A percentile compares a stretch with the other conserved stretches of the same genome.
Evolutionary conservation across 2,888 invertebrate genomes (phyloP).

Genomic region (Folsomia manolachei): DNA sequence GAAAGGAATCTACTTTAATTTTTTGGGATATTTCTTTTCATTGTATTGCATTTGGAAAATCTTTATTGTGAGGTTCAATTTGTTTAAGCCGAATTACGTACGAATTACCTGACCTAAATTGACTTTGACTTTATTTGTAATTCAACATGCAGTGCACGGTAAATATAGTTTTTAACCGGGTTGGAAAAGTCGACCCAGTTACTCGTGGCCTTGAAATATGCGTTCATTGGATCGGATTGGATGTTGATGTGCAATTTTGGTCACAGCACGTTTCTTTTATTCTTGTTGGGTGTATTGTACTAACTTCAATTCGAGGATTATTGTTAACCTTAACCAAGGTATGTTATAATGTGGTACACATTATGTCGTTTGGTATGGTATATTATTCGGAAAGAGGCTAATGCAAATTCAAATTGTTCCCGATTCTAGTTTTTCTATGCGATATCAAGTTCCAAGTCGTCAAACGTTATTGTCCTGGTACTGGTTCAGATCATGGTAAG

Average conservation of each 20-base stretch:
- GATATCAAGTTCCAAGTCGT: constrained; percentile 97
- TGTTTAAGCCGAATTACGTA: neutral
- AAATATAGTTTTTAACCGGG: constrained; percentile 97
- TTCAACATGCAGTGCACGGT: constrained; percentile 76
- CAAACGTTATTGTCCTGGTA: constrained; percentile 93
- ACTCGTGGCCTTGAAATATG: constrained; percentile 94
- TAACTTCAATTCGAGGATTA: constrained; percentile 94
- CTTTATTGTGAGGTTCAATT: constrained; percentile 76
- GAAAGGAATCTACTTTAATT: constrained; percentile 97
- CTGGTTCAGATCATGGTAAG: constrained; percentile 94
- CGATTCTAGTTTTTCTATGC: constrained; percentile 92
- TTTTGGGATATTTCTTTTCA: constrained; percentile 96
- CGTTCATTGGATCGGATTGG: constrained; percentile 91
- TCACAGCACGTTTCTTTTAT: constrained; percentile 98
- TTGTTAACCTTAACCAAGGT: constrained; percentile 96
- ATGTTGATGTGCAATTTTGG: constrained; percentile 98
- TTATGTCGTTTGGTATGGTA: neutral
- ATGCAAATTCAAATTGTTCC: constrained; percentile 2
- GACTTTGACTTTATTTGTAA: neutral
- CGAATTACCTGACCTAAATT: neutral
- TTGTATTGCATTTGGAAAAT: constrained; percentile 99
- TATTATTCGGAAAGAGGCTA: neutral
- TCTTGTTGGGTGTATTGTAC: constrained; percentile 93
- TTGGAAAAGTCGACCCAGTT: constrained; percentile 97
- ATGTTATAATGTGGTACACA: constrained; percentile 39